phyloP scores from a whole-genome alignment of 1,140 invertebrate species.

The Brachionus asplanchnoidis region DNA sequence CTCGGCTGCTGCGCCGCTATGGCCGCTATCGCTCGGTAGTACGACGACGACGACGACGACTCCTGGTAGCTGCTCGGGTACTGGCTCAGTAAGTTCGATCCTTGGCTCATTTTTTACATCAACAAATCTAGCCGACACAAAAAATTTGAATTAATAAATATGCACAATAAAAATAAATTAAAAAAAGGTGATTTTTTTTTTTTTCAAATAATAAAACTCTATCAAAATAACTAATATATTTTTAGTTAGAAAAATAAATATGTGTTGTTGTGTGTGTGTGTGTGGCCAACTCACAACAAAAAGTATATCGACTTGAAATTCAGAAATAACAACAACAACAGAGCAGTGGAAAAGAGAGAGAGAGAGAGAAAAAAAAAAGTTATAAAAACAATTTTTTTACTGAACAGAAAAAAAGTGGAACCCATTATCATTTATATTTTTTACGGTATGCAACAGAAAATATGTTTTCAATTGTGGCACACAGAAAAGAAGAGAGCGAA shows the following conservation, averaged over 20 bases:
- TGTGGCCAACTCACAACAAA: no score
- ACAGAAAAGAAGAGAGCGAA: not conserved
- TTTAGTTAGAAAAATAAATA: slow-evolving; percentile 26
- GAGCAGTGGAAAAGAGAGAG: not conserved
- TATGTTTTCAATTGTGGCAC: slow-evolving; percentile 13
- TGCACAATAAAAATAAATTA: not conserved
- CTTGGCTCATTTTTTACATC: slow-evolving; percentile 5
- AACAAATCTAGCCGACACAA: not conserved
- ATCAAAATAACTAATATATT: slow-evolving; percentile 34
- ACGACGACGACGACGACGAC: not conserved
- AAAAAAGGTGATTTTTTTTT: slow-evolving; percentile 20
- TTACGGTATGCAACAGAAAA: slow-evolving; percentile 36
- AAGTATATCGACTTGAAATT: not conserved
- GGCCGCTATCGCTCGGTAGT: slow-evolving; percentile 30
- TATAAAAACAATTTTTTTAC: slow-evolving; percentile 37
- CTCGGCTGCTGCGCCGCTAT: slow-evolving; percentile 18
- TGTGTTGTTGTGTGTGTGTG: not conserved
- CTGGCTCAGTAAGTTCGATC: not conserved
- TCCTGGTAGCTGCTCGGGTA: not conserved
- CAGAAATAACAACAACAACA: not conserved
- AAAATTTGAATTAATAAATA: not conserved
- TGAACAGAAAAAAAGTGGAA: slow-evolving; percentile 22
- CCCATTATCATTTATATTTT: slow-evolving; percentile 39
- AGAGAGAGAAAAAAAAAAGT: slow-evolving; percentile 6
- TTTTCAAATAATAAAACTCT: not conserved